A percentile compares a stretch with the other conserved stretches of the same genome.
phyloP scores from a whole-genome alignment of 1,140 invertebrate species.

The Drosophila kepulauana region DNA sequence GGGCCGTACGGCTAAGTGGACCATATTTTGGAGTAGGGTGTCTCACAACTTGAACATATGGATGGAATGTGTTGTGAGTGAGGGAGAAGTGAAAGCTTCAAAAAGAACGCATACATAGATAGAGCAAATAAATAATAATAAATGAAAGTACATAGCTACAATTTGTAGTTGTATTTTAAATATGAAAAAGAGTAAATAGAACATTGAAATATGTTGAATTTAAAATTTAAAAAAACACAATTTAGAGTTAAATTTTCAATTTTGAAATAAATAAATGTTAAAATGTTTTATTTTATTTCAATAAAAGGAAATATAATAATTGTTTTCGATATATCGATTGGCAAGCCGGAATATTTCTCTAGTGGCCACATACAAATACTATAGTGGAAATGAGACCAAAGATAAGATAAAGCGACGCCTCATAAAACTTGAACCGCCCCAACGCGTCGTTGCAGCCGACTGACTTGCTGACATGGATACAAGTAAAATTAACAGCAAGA shows the following conservation, averaged over 20 bases:
- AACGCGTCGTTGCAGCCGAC: conserved; percentile 23
- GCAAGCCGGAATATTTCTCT: background rate
- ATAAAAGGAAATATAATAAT: no score
- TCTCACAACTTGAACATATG: background rate
- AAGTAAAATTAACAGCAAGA: conserved; percentile 49
- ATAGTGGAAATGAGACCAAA: conserved; percentile 8
- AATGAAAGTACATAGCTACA: no score
- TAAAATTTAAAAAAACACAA: no score
- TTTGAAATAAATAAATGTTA: background rate
- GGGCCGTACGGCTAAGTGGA: conserved; percentile 17
- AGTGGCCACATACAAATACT: background rate
- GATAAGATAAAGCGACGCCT: conserved; percentile 42
- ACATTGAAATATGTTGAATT: no score
- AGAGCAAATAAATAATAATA: background rate
- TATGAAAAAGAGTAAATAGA: no score
- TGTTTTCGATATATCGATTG: conserved; percentile 6
- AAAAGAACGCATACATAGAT: background rate
- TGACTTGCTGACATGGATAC: conserved; percentile 48
- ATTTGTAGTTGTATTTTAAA: no score
- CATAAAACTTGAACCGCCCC: conserved; percentile 36
- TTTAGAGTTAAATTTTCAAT: no score
- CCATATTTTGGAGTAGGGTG: conserved; percentile 16
- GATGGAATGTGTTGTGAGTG: background rate
- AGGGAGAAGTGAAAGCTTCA: background rate
- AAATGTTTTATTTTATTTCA: background rate